These are phyloP conservation scores for Xenopus tropicalis DNA, from an alignment of 2,113 vertebrate species.

Conservation along the genomic window DNA sequence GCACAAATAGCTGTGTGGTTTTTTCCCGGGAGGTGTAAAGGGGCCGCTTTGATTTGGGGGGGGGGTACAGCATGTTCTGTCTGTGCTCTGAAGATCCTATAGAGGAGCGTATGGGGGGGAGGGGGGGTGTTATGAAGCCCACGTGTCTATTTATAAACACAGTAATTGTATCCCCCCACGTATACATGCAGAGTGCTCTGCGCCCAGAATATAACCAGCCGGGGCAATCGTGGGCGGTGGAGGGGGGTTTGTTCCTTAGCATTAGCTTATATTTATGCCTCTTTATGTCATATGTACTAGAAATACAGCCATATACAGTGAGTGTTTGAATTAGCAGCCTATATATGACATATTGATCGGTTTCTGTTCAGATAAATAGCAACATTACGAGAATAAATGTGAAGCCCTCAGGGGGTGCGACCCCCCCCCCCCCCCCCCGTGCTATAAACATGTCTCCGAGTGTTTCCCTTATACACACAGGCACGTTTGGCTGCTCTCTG, in stretches of 20 bases:
- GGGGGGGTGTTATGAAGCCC: background rate
- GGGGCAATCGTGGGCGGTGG: background rate
- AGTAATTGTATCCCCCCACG: slow-evolving; percentile 34
- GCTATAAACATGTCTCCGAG: too few relatives aligned
- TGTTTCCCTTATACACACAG: too few relatives aligned
- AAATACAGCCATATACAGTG: too few relatives aligned
- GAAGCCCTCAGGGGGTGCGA: too few relatives aligned
- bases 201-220: background rate
- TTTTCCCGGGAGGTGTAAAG: background rate
- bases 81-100: slow-evolving; percentile 7
- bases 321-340: too few relatives aligned
- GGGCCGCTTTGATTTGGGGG: background rate
- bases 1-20: background rate
- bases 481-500: background rate
- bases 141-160: slow-evolving; percentile 38
- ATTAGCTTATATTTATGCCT: too few relatives aligned
- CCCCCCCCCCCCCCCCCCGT: too few relatives aligned
- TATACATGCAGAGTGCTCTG: slow-evolving; percentile 7
- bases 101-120: background rate
- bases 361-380: too few relatives aligned
- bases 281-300: too few relatives aligned
- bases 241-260: too few relatives aligned
- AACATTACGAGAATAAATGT: too few relatives aligned
- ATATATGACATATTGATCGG: too few relatives aligned
- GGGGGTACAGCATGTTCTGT: background rate